Evolutionary conservation across 2,888 invertebrate species (phyloP).

Genomic region (Sarcophaga carnaria): DNA sequence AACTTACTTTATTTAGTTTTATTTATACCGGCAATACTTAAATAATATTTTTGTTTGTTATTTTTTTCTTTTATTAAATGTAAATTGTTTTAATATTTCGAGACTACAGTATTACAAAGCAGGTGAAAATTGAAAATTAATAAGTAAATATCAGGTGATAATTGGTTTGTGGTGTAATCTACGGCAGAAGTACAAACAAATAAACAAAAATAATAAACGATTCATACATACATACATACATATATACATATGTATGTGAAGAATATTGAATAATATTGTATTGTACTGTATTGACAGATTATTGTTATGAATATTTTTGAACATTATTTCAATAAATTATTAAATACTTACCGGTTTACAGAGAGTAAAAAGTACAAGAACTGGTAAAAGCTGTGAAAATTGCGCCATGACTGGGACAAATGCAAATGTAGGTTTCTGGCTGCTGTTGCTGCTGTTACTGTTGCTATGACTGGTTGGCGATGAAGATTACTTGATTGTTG

Average conservation of each 20-base stretch:
- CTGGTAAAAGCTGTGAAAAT: constrained; percentile 42
- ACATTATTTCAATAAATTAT: constrained; percentile 3
- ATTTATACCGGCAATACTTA: not conserved
- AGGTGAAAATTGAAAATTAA: not conserved
- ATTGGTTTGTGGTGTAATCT: constrained; percentile 51
- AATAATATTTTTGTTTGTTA: not conserved
- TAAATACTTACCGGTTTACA: constrained; percentile 59
- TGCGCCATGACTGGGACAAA: constrained; percentile 53
- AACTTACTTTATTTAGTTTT: no score
- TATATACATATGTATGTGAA: no score
- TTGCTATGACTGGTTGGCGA: not conserved
- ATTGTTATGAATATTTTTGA: not conserved
- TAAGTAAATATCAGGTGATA: constrained; percentile 17
- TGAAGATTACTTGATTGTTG: constrained; percentile 1
- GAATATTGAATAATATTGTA: no score
- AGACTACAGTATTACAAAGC: not conserved
- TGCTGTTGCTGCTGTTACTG: constrained; percentile 25
- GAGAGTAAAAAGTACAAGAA: constrained; percentile 49
- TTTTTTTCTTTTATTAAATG: not conserved
- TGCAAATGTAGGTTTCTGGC: constrained; percentile 1
- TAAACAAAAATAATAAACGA: constrained; percentile 16
- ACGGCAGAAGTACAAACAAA: constrained; percentile 9
- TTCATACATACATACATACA: not conserved
- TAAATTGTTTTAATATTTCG: not conserved
- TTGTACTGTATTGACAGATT: not conserved